Base-by-base conservation (phyloP, 2,888 invertebrate species). In the Patella ulyssiponensis region DNA sequence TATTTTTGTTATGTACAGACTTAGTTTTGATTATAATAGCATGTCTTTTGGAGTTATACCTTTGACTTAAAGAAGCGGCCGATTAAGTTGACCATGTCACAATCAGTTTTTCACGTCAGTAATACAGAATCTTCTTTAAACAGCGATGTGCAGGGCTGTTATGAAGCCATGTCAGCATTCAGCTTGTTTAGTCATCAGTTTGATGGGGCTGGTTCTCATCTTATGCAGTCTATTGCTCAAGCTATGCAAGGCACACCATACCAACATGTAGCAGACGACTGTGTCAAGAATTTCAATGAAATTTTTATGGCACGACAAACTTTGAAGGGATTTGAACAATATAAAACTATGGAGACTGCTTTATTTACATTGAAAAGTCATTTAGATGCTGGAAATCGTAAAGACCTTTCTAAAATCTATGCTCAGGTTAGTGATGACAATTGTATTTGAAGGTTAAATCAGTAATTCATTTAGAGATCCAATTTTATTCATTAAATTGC, bases 151-250 rank as follows among this genome's bases (percentile, higher is more conserved):
- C 79, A 77, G 69, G 81, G 81, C 53, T 81, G 83, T 33, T 80
- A 77, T 70, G 77, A 81, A 52, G 81, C 84, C n/a, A 77, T 86
- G 3, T 79, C 79, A 14, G 83, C 83, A 51, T 83, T 83, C 73
- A 79, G 83, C 3, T 77, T 80, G 52, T 84, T 82, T 20, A 78
- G 85, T 74, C 79, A 73, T 71, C 84, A 83, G 23, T 80, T 86
- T 75, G 85, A 86, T 79, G 84, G 82, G 74, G 85, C 87, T 33
- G 88, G 87, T 51, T 83, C 85, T 79, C 85, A 81, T 76, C 78
- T 87, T 52, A 81, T 84, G 11, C 83, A 85, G 54, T 79, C 82
- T 11, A 79, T 88, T 69, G 80, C 80, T 11, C 81, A 78, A 64
- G 83, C 81, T 23, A 73, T 86, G 71, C 78, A 85, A 74, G 82